Evolutionary conservation across 37 sponge, comb jelly and placozoan genomes (phyloP).

Genomic region (Chondrosia reniformis): DNA sequence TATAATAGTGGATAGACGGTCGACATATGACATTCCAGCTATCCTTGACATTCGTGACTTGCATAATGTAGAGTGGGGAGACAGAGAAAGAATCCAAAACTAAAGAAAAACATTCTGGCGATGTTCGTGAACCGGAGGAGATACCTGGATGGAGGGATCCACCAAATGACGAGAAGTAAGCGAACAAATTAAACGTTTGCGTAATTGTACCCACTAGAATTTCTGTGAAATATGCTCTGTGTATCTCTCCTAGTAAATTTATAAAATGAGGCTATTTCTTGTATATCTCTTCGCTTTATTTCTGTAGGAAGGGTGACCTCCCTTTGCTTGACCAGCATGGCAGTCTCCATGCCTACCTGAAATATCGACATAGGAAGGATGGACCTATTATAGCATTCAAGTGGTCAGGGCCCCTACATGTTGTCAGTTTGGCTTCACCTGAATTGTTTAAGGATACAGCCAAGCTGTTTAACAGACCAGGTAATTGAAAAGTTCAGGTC

Average conservation of each 20-base stretch:
- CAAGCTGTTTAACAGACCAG: conserved; percentile 68
- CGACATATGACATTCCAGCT: not conserved
- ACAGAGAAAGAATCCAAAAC: not conserved
- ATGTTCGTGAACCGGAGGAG: not conserved
- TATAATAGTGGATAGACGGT: not conserved
- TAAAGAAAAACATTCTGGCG: not conserved
- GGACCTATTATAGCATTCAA: conserved; percentile 68
- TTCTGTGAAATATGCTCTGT: no score
- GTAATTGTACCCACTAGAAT: no score
- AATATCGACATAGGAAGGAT: conserved; percentile 66
- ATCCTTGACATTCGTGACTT: not conserved
- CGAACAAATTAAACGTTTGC: not conserved
- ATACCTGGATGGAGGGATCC: conserved; percentile 40
- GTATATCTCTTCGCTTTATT: not conserved
- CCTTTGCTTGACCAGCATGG: conserved; percentile 56
- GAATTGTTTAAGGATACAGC: conserved; percentile 63
- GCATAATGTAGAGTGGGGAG: not conserved
- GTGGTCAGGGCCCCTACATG: conserved; percentile 58
- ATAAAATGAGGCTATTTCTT: not conserved
- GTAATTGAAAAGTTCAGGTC: conserved; percentile 16
- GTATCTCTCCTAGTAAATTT: not conserved
- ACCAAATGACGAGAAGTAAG: conserved; percentile 37
- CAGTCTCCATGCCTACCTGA: conserved; percentile 82
- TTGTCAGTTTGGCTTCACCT: conserved; percentile 80
- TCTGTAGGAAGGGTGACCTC: conserved; percentile 50